Conservation (phyloP, 2,797 vertebrate species). For the Amblyopsis hoosieri region DNA sequence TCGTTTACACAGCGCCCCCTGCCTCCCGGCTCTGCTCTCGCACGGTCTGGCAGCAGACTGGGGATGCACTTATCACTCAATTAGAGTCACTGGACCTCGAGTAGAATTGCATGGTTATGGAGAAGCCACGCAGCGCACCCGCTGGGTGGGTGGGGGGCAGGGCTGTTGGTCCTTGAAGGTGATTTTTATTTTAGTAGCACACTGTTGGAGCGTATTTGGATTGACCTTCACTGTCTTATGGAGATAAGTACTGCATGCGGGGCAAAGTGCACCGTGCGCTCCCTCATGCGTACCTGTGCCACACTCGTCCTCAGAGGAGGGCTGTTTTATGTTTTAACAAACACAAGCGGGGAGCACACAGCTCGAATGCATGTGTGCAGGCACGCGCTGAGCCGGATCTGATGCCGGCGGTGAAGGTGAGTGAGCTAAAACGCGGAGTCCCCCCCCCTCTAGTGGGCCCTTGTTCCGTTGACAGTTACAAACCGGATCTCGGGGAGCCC, state of each 20-base stretch:
- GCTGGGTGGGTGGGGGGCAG: slow-evolving; percentile 49
- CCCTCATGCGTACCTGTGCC: slow-evolving; percentile 64
- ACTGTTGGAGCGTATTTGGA: slow-evolving; percentile 38
- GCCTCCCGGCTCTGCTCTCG: slow-evolving; percentile 33
- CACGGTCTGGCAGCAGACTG: slow-evolving; percentile 12
- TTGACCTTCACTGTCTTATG: slow-evolving; percentile 58
- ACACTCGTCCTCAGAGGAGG: slow-evolving; percentile 62
- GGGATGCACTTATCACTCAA: slow-evolving; percentile 28
- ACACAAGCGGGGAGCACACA: slow-evolving; percentile 56
- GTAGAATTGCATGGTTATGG: slow-evolving; percentile 46
- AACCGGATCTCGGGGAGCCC: slow-evolving; percentile 74
- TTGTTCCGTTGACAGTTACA: slow-evolving; percentile 79
- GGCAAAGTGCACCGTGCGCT: slow-evolving; percentile 62
- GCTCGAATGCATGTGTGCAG: slow-evolving; percentile 48
- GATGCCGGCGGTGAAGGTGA: slow-evolving; percentile 75
- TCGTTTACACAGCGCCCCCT: slow-evolving; percentile 69
- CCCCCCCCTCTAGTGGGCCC: slow-evolving; percentile 68
- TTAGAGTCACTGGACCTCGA: slow-evolving; percentile 33
- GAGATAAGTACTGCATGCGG: slow-evolving; percentile 45
- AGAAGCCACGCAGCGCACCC: slow-evolving; percentile 39
- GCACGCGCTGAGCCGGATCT: slow-evolving; percentile 60
- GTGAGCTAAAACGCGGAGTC: slow-evolving; percentile 63
- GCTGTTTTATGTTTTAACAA: slow-evolving; percentile 57
- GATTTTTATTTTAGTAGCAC: slow-evolving; percentile 28
- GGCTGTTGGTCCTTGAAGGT: slow-evolving; percentile 68